Conservation (phyloP, 2,113 vertebrate genomes). For the Osmerus mordax region DNA sequence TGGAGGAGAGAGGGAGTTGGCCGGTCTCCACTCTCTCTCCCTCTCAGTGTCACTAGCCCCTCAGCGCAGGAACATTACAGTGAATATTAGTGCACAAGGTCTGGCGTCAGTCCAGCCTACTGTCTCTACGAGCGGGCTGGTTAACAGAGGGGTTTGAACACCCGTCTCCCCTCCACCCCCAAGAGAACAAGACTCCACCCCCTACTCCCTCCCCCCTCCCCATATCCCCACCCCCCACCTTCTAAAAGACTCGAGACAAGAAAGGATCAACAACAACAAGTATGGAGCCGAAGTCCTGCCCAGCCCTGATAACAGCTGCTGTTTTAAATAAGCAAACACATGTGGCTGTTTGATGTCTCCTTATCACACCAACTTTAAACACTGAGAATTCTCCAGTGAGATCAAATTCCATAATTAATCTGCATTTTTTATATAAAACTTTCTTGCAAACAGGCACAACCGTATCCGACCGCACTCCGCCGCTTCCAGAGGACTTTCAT, state of each 20-base stretch:
- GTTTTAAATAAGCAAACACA: conserved; percentile 85
- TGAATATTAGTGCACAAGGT: conserved; percentile 68
- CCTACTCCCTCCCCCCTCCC: conserved; percentile 37
- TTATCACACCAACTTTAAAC: conserved; percentile 74
- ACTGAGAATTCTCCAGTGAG: conserved; percentile 57
- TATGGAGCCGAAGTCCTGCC: conserved; percentile 70
- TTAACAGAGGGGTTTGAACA: conserved; percentile 56
- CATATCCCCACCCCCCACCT: conserved; percentile 36
- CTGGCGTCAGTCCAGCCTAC: conserved; percentile 66
- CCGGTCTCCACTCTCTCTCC: conserved; percentile 52
- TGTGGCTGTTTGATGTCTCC: conserved; percentile 81
- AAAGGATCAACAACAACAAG: conserved; percentile 71
- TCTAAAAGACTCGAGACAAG: conserved; percentile 53
- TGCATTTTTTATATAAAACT: conserved; percentile 55
- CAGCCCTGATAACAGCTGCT: conserved; percentile 84
- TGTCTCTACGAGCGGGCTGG: conserved; percentile 38
- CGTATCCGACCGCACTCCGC: conserved; percentile 26
- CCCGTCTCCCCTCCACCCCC: conserved; percentile 32
- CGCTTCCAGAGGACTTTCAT: conserved; percentile 50
- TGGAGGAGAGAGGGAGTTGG: conserved; percentile 57
- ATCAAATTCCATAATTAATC: conserved; percentile 75
- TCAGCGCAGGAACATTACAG: conserved; percentile 60
- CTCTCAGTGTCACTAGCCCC: conserved; percentile 45
- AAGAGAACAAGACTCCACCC: conserved; percentile 2
- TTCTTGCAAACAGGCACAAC: conserved; percentile 47